Conservation (phyloP, 1,140 invertebrate species). For the Dolichoris vasculosae region DNA sequence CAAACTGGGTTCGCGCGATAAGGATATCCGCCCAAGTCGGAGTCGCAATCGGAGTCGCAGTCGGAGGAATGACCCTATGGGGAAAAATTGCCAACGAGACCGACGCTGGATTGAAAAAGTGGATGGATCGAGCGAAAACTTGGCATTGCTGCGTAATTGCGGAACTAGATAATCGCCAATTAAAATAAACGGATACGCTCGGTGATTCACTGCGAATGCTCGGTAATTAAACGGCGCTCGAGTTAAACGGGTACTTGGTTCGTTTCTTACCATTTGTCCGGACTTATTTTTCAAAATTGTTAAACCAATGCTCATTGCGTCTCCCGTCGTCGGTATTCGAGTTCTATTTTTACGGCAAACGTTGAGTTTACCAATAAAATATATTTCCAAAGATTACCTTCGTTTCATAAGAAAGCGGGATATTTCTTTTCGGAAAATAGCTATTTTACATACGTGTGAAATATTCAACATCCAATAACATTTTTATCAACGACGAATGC, state of each 20-base stretch:
- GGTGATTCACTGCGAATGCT: too few species aligned
- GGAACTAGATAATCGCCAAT: not conserved
- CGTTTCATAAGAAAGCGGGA: too few species aligned
- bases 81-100: not conserved
- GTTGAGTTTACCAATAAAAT: too few species aligned
- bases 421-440: too few species aligned
- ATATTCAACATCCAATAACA: too few species aligned
- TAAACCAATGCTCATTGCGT: too few species aligned
- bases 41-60: not conserved
- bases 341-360: too few species aligned
- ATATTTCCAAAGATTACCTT: too few species aligned
- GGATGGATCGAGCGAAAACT: not conserved
- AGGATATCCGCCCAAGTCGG: not conserved
- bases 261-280: not conserved
- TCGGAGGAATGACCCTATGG: not conserved
- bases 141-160: not conserved
- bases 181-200: not conserved
- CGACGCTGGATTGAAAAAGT: not conserved
- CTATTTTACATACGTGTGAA: too few species aligned
- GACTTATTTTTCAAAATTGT: not conserved
- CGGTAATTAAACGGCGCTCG: not conserved
- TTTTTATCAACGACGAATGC: too few species aligned
- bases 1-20: not conserved
- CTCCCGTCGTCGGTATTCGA: too few species aligned
- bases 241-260: not conserved